These are phyloP conservation scores for Brachionus asplanchnoidis DNA, from an alignment of 1,140 invertebrate species.

Conservation along the genomic window DNA sequence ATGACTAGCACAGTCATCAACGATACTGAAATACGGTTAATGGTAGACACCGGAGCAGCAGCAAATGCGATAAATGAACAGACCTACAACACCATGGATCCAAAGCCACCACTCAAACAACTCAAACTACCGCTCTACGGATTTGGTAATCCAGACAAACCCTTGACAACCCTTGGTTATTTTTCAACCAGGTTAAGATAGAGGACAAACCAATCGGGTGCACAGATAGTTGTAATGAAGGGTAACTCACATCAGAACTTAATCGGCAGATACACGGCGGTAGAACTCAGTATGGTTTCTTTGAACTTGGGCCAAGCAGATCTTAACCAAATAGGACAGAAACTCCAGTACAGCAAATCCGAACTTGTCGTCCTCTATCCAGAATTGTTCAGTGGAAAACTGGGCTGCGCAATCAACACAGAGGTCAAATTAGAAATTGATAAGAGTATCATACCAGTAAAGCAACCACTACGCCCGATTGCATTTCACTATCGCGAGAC, in stretches of 20 bases:
- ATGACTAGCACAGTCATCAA: not conserved
- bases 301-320: not conserved
- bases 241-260: not conserved
- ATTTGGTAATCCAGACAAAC: not conserved
- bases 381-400: not conserved
- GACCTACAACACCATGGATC: not conserved
- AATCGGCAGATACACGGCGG: not conserved
- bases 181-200: not conserved
- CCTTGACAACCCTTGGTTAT: not conserved
- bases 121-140: not conserved
- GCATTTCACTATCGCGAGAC: not conserved
- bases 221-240: not conserved
- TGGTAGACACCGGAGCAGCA: not conserved
- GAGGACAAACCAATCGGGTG: not conserved
- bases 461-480: not conserved
- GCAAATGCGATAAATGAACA: not conserved
- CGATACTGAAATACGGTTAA: not conserved
- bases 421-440: not conserved
- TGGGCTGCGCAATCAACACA: not conserved
- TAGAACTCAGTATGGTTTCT: not conserved
- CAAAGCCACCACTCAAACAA: not conserved
- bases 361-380: not conserved
- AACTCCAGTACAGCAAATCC: not conserved
- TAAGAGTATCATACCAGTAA: not conserved
- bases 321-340: not conserved